Percentiles rank a stretch among this genome's conserved stretches.
These are phyloP conservation scores for Chionodraco myersi DNA, from an alignment of 2,113 vertebrate species.

Conservation along the genomic window DNA sequence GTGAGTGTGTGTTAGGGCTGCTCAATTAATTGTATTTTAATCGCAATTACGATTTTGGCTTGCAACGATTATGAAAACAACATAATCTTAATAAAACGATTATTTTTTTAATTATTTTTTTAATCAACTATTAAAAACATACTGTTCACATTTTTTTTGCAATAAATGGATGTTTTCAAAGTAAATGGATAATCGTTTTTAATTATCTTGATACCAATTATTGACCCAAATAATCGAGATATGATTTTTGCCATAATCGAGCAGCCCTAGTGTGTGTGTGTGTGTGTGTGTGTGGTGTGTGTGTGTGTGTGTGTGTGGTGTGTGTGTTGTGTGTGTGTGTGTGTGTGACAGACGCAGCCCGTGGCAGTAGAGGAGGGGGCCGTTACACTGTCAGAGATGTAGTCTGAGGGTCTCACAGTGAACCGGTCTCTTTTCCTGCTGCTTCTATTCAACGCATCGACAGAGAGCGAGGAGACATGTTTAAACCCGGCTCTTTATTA, in stretches of 20 bases:
- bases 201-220: too few relatives aligned
- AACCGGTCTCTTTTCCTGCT: slow-evolving; percentile 99
- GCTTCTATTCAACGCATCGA: slow-evolving; percentile 73
- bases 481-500: background rate
- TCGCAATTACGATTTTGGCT: too few relatives aligned
- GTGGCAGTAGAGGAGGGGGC: slow-evolving; percentile 91
- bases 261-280: background rate
- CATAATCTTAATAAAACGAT: too few relatives aligned
- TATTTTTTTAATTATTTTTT: too few relatives aligned
- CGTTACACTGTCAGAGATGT: slow-evolving; percentile 99
- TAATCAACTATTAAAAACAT: too few relatives aligned
- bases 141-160: too few relatives aligned
- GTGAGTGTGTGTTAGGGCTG: background rate
- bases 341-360: slow-evolving; percentile 8
- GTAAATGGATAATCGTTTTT: too few relatives aligned
- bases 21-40: too few relatives aligned
- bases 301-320: slow-evolving; percentile 2
- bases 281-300: background rate
- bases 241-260: too few relatives aligned
- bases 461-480: background rate
- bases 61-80: too few relatives aligned
- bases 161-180: too few relatives aligned
- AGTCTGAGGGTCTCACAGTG: slow-evolving; percentile 99
- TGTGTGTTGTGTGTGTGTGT: slow-evolving; percentile 24
- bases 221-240: too few relatives aligned